phyloP scores from a whole-genome alignment of 2,888 invertebrate species.

The Lithophane semibrunnea region DNA sequence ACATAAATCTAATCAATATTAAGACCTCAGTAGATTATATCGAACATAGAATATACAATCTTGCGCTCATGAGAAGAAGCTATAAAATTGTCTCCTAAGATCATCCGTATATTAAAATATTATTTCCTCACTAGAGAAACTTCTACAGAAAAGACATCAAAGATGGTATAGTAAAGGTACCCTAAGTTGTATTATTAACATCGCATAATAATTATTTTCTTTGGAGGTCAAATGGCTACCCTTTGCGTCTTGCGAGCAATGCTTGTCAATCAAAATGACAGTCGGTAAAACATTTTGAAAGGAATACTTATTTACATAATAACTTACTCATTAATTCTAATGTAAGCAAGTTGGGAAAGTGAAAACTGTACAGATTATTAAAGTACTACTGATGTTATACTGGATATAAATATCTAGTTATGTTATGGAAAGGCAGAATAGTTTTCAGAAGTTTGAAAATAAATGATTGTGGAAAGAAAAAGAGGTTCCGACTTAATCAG shows the following conservation, averaged over 20 bases:
- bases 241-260: conserved; percentile 14
- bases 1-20: background rate
- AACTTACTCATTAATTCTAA: conserved; percentile 40
- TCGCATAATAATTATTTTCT: background rate
- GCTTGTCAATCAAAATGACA: conserved; percentile 47
- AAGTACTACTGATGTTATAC: background rate
- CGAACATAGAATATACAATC: background rate
- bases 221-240: conserved; percentile 23
- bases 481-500: background rate
- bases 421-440: background rate
- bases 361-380: conserved; percentile 13
- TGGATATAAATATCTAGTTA: background rate
- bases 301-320: conserved; percentile 26
- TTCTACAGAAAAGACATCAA: background rate
- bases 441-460: background rate
- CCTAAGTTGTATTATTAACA: conserved; percentile 3
- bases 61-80: background rate
- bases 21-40: background rate
- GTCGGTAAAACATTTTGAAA: conserved; percentile 43
- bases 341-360: conserved; percentile 39
- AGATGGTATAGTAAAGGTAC: background rate
- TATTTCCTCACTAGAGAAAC: conserved; percentile 1
- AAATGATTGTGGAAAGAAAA: background rate
- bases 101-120: background rate
- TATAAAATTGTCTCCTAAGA: background rate